Base-by-base conservation (phyloP, 2,113 vertebrate species). In the Neoarius graeffei region DNA sequence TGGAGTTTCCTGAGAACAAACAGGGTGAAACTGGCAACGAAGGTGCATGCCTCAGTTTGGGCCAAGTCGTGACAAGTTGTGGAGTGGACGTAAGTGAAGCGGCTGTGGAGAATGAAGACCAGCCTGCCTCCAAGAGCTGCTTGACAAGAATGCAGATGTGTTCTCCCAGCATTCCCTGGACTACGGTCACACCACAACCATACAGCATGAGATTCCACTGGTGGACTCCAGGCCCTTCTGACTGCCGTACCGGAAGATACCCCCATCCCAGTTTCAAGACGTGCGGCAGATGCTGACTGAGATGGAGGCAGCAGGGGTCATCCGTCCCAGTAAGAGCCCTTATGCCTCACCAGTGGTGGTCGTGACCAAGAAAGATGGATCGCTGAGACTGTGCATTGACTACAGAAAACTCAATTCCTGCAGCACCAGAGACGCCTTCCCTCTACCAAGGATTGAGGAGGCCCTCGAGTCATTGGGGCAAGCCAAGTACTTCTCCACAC, bases 401-500 rank as follows among this genome's bases (percentile, higher is more conserved):
- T 67, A n/a, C 10, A 2, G 7, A 3, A 27, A 27, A 3, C n/a
- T 67, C 4, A 85, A 85, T 23, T 85, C 83, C 15, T 85, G 83
- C 15, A 73, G 52, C n/a, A 85, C 74, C 7, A 35, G 23, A 14
- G 66, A 67, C 27, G n/a, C 66, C 0, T 67, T 67, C n/a, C 66
- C 83, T 64, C 25, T 87, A 23, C n/a, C 85, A 11, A 84, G 88
- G 60, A 86, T 35, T 35, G 30, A 35, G 30, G 30, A 35, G 30
- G 30, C 30, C 30, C 30, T 35, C 81, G 85, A 89, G 48, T 76
- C 56, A 1, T 42, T 89, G 3, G 77, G 83, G 10, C 77, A 91
- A 27, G 77, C 85, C 52, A 90, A 66, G 69, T 89, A 67, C 69
- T 91, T 91, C 56, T 88, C 86, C 27, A 86, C 86, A 11, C 79